Evolutionary conservation across 1,140 invertebrate genomes (phyloP), one percentile per base, ranked within the genome.

Genomic region (Leptinotarsa undecemlineata): DNA sequence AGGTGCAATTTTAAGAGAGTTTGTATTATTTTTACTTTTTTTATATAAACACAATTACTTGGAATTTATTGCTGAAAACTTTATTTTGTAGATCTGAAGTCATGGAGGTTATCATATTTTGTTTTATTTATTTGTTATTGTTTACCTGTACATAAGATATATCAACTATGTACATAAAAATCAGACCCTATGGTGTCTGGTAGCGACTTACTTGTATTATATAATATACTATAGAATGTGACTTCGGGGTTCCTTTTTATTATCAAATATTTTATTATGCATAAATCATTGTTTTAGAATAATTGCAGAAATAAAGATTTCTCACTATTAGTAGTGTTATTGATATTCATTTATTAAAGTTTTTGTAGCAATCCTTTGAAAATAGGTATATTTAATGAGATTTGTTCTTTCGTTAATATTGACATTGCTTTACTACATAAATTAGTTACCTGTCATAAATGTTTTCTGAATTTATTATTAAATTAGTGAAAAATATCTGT

Each of bases 271-370:
- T 77, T 82, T 82, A 80, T 81, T 82, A 81, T 81, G 77, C 77
- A 77, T 82, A 81, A 80, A 82, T 83, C 74, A 82, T 81, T 83
- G 82, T 83, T 83, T 83, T 80, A 79, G 80, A 79, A 71, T 62
- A 26, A 81, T 79, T 81, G 77, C 78, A 79, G 80, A 82, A 82
- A 82, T 82, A 82, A 81, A 82, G 74, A 83, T 83, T 83, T 83
- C 82, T 83, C 82, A 83, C 76, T 78, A 81, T 77, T 66, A 26
- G 21, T 62, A 14, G n/a, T 62, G n/a, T 62, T 62, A 62, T 62
- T 62, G n/a, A 19, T n/a, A 11, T 6, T 62, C 19, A 62, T 62
- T 62, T 19, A 62, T 17, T 21, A 17, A 62, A n/a, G 8, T 42
- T 42, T 11, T 8, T 11, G 0, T 42, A 42, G 8, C 33, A 42